Evolutionary conservation across 2,113 vertebrate species (phyloP).

Genomic region (Tretioscincus oriximinensis): DNA sequence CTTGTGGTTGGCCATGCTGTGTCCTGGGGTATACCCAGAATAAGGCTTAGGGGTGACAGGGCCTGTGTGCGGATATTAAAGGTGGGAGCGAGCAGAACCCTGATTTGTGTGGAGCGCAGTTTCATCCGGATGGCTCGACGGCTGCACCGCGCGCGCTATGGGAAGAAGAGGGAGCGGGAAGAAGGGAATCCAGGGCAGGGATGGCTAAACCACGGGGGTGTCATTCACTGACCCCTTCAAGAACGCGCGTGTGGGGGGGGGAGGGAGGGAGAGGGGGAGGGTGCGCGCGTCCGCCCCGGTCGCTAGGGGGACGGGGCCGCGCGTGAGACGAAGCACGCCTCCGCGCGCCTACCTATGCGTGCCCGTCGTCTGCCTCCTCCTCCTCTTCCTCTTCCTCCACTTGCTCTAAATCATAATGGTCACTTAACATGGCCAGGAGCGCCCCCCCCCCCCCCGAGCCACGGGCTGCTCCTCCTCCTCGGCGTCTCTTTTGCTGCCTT

Average conservation of each 20-base stretch:
- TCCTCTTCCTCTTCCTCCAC: neutral
- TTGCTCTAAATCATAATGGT: neutral
- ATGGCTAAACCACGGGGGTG: neutral
- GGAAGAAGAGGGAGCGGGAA: too few species aligned
- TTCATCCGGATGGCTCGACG: too few species aligned
- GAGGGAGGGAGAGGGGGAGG: too few species aligned
- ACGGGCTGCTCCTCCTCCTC: neutral
- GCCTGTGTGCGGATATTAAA: too few species aligned
- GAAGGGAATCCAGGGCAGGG: neutral
- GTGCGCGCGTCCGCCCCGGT: neutral
- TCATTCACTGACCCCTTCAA: neutral
- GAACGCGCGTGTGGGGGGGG: neutral
- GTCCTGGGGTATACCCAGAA: too few species aligned
- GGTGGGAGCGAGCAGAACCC: too few species aligned
- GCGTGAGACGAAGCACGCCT: neutral
- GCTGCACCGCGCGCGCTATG: too few species aligned
- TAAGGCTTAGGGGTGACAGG: too few species aligned
- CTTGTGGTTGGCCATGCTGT: too few species aligned
- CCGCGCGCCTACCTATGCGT: neutral
- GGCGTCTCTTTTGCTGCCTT: neutral
- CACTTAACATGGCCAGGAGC: neutral
- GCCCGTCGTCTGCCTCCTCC: neutral
- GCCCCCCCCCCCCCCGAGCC: neutral
- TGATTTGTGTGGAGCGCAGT: too few species aligned
- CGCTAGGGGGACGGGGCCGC: too few species aligned